phyloP scores from a whole-genome alignment of 2,888 invertebrate genomes.

The Ametastegia equiseti region DNA sequence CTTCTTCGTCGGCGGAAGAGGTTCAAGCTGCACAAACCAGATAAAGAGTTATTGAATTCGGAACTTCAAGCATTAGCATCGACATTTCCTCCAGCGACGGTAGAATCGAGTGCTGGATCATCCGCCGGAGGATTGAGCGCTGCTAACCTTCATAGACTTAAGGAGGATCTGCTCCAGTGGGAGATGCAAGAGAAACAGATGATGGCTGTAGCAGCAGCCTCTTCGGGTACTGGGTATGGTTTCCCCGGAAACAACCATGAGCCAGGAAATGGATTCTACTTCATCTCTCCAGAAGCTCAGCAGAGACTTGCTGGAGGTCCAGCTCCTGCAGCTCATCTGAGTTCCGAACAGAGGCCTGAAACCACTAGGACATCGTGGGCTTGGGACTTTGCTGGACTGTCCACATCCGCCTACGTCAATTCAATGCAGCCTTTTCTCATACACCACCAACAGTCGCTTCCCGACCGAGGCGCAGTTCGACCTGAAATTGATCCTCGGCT shows the following conservation, averaged over 20 bases:
- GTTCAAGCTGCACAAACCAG: constrained; percentile 88
- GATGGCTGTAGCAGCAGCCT: constrained; percentile 69
- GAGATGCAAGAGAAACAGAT: constrained; percentile 73
- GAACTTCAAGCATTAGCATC: constrained; percentile 73
- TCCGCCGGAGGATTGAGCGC: constrained; percentile 67
- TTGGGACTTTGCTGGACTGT: constrained; percentile 33
- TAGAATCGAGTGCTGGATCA: constrained; percentile 74
- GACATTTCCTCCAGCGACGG: constrained; percentile 68
- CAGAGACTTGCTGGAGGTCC: constrained; percentile 64
- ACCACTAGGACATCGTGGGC: constrained; percentile 8
- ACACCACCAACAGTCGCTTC: constrained; percentile 43
- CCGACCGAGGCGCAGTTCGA: constrained; percentile 17
- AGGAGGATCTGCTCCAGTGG: constrained; percentile 72
- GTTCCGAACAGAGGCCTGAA: constrained; percentile 4
- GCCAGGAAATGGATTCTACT: constrained; percentile 72
- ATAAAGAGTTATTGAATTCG: constrained; percentile 79
- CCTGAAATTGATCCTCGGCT: constrained; percentile 21
- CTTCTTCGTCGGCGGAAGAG: constrained; percentile 87
- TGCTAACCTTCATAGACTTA: constrained; percentile 71
- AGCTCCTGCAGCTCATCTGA: constrained; percentile 22
- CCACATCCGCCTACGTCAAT: constrained; percentile 18
- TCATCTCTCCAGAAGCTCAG: constrained; percentile 67
- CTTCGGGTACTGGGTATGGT: constrained; percentile 68
- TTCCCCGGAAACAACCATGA: constrained; percentile 62
- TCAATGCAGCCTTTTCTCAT: constrained; percentile 36